These are phyloP conservation scores for Synergus gifuensis DNA, from an alignment of 2,888 invertebrate species.

Conservation along the genomic window DNA sequence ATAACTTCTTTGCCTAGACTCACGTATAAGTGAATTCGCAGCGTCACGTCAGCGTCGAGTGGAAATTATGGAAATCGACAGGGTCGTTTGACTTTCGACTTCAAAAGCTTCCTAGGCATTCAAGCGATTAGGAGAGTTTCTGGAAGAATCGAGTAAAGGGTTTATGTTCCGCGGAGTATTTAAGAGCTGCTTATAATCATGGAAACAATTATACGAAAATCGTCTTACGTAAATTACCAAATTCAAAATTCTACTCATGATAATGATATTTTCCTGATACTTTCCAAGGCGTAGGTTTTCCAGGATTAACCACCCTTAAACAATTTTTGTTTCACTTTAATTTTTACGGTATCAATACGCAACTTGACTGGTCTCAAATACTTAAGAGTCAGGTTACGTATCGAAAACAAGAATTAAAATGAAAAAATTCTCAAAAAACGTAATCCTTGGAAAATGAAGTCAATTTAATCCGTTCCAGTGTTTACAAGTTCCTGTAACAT, in stretches of 20 bases:
- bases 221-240: not conserved
- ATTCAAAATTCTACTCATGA: not conserved
- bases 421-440: too few species aligned
- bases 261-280: too few species aligned
- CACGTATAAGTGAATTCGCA: slow-evolving; percentile 40
- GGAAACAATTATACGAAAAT: slow-evolving; percentile 16
- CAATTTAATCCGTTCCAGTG: too few species aligned
- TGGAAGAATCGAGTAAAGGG: slow-evolving; percentile 38
- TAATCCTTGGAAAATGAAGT: too few species aligned
- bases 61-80: slow-evolving; percentile 41
- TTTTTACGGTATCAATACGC: too few species aligned
- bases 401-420: too few species aligned
- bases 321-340: too few species aligned
- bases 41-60: slow-evolving; percentile 40
- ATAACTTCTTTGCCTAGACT: slow-evolving; percentile 28
- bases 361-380: too few species aligned
- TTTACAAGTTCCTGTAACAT: too few species aligned
- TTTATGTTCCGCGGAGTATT: slow-evolving; percentile 33
- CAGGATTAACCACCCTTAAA: too few species aligned
- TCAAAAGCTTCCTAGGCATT: slow-evolving; percentile 53
- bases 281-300: too few species aligned
- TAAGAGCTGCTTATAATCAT: slow-evolving; percentile 23
- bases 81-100: slow-evolving; percentile 49
- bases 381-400: too few species aligned
- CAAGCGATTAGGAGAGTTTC: slow-evolving; percentile 48